A percentile compares a stretch with the other conserved stretches of the same genome.
Evolutionary conservation across 2,797 vertebrate genomes (phyloP).

Genomic region (Sebastes iracundus): DNA sequence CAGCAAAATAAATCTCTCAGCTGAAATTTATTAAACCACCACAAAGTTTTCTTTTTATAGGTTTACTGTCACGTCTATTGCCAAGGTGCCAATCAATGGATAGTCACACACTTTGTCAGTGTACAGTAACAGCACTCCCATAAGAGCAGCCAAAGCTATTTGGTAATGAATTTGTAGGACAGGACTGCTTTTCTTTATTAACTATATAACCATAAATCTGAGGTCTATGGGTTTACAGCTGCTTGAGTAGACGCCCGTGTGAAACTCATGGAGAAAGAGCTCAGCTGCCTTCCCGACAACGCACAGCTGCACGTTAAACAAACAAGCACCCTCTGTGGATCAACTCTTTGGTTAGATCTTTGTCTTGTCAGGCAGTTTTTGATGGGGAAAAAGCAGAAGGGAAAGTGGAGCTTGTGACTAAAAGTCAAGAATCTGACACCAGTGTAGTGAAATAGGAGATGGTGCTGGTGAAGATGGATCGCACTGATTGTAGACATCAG

Average conservation of each 20-base stretch:
- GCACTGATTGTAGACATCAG: not conserved
- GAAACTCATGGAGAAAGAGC: constrained; percentile 41
- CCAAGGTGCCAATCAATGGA: not conserved
- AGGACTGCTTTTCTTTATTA: not conserved
- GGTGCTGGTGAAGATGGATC: not conserved
- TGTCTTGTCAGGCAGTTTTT: constrained; percentile 56
- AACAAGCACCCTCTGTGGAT: constrained; percentile 68
- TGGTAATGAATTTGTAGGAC: not conserved
- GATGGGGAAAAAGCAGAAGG: constrained; percentile 45
- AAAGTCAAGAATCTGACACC: constrained; percentile 6
- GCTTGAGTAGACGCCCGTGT: constrained; percentile 44
- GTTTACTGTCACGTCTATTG: not conserved
- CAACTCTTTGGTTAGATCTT: constrained; percentile 41
- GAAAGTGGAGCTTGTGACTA: constrained; percentile 42
- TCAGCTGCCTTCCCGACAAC: constrained; percentile 38
- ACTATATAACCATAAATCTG: not conserved
- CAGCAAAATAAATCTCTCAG: constrained; percentile 4
- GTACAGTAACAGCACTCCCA: not conserved
- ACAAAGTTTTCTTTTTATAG: not conserved
- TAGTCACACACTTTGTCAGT: not conserved
- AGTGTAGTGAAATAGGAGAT: not conserved
- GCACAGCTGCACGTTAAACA: constrained; percentile 75
- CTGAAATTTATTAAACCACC: constrained; percentile 22
- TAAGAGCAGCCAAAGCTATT: not conserved
- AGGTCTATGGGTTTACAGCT: constrained; percentile 50